phyloP scores from a whole-genome alignment of 2,113 vertebrate genomes.

The Formicarius rufipectus region DNA sequence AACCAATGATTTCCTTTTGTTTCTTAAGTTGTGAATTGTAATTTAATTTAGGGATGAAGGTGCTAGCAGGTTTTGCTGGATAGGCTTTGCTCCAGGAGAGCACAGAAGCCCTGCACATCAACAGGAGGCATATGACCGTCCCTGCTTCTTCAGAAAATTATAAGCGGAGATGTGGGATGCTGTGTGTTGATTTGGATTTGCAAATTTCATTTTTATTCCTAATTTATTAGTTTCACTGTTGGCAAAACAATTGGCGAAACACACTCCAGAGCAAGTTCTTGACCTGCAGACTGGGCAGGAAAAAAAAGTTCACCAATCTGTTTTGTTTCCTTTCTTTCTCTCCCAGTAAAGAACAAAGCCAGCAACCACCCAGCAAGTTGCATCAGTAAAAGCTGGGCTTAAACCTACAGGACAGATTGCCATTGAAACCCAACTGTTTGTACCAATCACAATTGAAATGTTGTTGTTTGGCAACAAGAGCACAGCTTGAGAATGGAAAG shows the following conservation, averaged over 20 bases:
- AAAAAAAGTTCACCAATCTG: background rate
- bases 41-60: conserved; percentile 26
- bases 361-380: background rate
- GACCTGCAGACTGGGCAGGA: background rate
- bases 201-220: conserved; percentile 18
- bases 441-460: conserved; percentile 62
- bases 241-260: background rate
- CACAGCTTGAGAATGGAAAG: conserved; percentile 31
- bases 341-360: conserved; percentile 7
- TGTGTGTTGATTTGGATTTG: conserved; percentile 27
- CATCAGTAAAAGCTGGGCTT: conserved; percentile 28
- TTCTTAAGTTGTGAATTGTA: conserved; percentile 2
- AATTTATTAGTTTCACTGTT: background rate
- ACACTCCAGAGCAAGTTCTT: background rate
- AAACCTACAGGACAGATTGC: conserved; percentile 40
- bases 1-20: conserved; percentile 58
- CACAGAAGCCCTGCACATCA: background rate
- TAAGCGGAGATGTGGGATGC: background rate
- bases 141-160: background rate
- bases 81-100: background rate
- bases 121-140: background rate
- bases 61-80: conserved; percentile 4
- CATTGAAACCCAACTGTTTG: conserved; percentile 58
- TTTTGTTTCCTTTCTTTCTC: conserved; percentile 16
- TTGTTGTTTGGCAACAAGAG: conserved; percentile 62